phyloP scores from a whole-genome alignment of 2,113 vertebrate genomes.

The Thryonomys swinderianus region DNA sequence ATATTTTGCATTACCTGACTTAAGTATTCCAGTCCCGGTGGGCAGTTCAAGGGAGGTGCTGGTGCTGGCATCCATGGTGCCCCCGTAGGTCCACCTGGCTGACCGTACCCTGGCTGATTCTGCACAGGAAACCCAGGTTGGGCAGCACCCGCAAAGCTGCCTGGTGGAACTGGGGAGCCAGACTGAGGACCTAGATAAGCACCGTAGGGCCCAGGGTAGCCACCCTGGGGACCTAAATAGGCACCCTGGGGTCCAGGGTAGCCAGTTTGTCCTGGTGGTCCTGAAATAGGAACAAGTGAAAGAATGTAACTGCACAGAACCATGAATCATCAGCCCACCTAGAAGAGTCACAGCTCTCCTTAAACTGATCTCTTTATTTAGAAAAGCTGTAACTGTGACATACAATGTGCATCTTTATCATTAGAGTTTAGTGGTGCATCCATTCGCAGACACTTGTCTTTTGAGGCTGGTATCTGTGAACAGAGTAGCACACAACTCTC shows the following conservation, averaged over 20 bases:
- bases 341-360: neutral
- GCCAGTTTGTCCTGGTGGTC: neutral
- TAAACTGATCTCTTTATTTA: neutral
- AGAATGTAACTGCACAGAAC: neutral
- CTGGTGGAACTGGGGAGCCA: neutral
- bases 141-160: conserved; percentile 29
- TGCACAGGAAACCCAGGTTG: conserved; percentile 53
- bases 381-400: neutral
- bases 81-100: neutral
- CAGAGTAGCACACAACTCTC: neutral
- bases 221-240: neutral
- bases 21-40: conserved; percentile 88
- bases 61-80: conserved; percentile 83
- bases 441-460: neutral
- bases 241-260: neutral
- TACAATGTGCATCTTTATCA: neutral
- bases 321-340: neutral
- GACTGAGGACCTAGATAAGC: conserved; percentile 40
- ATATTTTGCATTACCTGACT: conserved; percentile 81
- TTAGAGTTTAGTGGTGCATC: neutral
- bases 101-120: conserved; percentile 64
- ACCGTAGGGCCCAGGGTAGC: neutral
- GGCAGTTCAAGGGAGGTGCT: conserved; percentile 78
- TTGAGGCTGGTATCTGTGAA: neutral
- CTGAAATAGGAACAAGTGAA: conserved; percentile 54